Conservation (phyloP, 2,888 invertebrate species). For the Bellardia pandia region DNA sequence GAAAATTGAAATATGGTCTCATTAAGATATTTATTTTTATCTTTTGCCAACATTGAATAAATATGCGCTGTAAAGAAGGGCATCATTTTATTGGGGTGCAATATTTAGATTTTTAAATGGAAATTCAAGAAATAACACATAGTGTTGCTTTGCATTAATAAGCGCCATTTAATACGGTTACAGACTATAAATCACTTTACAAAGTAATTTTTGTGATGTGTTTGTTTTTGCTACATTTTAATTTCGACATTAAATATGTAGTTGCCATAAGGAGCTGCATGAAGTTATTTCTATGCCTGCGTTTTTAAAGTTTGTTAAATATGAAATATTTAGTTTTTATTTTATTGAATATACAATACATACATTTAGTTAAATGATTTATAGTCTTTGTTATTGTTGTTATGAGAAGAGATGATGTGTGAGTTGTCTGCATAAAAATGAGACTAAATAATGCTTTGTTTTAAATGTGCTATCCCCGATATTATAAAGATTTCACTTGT, state of each 20-base stretch:
- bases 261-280: background rate
- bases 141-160: conserved; percentile 46
- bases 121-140: conserved; percentile 1
- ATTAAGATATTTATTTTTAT: conserved; percentile 62
- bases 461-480: too few species aligned
- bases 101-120: conserved; percentile 23
- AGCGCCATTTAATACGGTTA: conserved; percentile 68
- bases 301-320: background rate
- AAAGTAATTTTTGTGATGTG: conserved; percentile 53
- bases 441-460: too few species aligned
- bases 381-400: conserved; percentile 8
- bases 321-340: conserved; percentile 15
- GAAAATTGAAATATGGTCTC: conserved; percentile 48
- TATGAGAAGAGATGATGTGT: background rate
- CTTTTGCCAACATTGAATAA: conserved; percentile 6
- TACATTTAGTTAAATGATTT: conserved; percentile 49
- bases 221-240: conserved; percentile 31
- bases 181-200: conserved; percentile 70
- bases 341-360: conserved; percentile 28
- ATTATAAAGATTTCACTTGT: too few species aligned
- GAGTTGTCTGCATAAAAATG: background rate
- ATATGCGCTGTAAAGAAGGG: background rate
- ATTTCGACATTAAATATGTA: conserved; percentile 3
- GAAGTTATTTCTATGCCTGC: background rate
- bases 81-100: background rate